Evolutionary conservation across 1,140 invertebrate genomes (phyloP), one percentile per base, ranked within the genome.

Genomic region (Manduca sexta): DNA sequence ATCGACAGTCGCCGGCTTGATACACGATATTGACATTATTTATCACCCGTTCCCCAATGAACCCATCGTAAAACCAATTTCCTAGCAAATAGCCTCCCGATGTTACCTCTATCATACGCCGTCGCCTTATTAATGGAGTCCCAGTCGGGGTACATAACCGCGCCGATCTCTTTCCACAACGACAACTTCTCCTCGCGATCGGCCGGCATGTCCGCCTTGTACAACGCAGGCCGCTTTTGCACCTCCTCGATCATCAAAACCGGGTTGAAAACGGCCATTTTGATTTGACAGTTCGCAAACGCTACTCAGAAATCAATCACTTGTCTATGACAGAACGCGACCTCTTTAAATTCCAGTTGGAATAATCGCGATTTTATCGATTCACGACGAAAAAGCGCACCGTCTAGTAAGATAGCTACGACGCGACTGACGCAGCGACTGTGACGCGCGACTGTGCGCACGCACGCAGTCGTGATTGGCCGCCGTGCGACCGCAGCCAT

Each of bases 111-210:
- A 43, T 82, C 78, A 41, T 84, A 82, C 13, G 69, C 71, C 1
- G 69, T 73, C 11, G 81, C 76, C 45, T 77, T 80, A 44, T 67
- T 79, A 38, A 64, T 74, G 5, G 41, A 56, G 13, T 63, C 60
- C 81, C 81, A 84, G 38, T 77, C 67, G n/a, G 54, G 40, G 45
- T 65, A 84, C 18, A 84, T 56, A 2, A 64, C 65, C 2, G 68
- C 68, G 3, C 78, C 81, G n/a, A 84, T 63, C 44, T 82, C 72
- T 60, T 79, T 79, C 81, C 81, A 84, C 21, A 76, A 42, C 15
- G 58, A 53, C 18, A 84, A 48, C 41, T 75, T 79, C 44, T 74
- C 75, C 12, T 72, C 68, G 6, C 74, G 53, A 26, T 84, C 78
- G 1, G 56, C 53, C 0, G 69, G 67, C 15, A 64, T 63, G 1